phyloP scores from a whole-genome alignment of 2,888 invertebrate species.

The Galerucella calmariensis region DNA sequence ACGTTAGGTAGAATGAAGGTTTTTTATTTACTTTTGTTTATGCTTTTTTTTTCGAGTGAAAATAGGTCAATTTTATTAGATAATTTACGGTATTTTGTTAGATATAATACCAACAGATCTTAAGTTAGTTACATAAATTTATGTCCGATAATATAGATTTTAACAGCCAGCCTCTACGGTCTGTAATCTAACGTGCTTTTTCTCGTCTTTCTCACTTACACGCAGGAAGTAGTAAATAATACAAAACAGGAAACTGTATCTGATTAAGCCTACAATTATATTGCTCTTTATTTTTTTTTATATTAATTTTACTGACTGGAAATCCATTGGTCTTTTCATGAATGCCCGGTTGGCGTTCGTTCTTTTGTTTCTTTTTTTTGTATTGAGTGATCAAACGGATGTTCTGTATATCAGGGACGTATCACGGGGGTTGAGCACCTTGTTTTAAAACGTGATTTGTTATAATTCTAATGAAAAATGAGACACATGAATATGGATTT shows the following conservation, averaged over 20 bases:
- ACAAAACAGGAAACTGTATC: constrained; percentile 48
- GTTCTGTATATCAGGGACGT: constrained; percentile 16
- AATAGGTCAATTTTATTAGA: no score
- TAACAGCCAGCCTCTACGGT: no score
- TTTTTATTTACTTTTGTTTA: constrained; percentile 5
- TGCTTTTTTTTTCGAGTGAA: background rate
- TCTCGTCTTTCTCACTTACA: constrained; percentile 37
- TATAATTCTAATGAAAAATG: no score
- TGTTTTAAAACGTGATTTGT: no score
- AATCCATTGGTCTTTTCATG: constrained; percentile 34
- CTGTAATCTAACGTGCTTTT: constrained; percentile 30
- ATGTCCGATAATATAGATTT: no score
- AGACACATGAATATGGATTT: no score
- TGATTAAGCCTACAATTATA: constrained; percentile 43
- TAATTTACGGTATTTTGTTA: no score
- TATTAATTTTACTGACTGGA: constrained; percentile 32
- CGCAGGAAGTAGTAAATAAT: constrained; percentile 49
- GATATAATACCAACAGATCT: no score
- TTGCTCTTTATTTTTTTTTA: constrained; percentile 33
- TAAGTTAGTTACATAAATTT: no score
- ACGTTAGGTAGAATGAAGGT: background rate
- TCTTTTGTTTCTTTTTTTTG: constrained; percentile 4
- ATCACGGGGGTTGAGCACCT: background rate
- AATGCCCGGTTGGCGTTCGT: constrained; percentile 5
- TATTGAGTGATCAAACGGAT: constrained; percentile 12